Conservation (phyloP, 2,113 vertebrate genomes). For the Girardinichthys multiradiatus region DNA sequence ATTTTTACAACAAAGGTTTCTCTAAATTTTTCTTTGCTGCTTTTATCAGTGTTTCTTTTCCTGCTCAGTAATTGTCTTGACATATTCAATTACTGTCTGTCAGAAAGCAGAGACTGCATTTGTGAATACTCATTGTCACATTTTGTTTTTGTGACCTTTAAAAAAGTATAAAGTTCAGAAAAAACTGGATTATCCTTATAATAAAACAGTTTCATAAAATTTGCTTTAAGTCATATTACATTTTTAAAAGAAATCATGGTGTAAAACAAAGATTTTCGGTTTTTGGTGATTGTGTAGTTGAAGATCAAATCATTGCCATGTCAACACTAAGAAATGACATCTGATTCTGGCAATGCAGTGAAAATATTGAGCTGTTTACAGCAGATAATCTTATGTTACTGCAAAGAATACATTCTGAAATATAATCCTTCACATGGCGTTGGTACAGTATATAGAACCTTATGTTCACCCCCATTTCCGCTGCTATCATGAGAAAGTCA, state of each 20-base stretch:
- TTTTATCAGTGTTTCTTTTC: not conserved
- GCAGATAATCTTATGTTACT: slow-evolving; percentile 23
- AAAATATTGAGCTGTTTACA: slow-evolving; percentile 24
- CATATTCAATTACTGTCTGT: not conserved
- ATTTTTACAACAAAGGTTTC: not conserved
- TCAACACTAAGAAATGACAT: slow-evolving; percentile 14
- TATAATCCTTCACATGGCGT: slow-evolving; percentile 12
- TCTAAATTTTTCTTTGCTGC: not conserved
- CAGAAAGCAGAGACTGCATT: not conserved
- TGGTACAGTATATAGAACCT: not conserved
- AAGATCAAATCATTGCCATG: not conserved
- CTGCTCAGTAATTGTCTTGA: not conserved
- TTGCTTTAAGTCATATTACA: too few relatives aligned
- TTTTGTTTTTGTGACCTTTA: not conserved
- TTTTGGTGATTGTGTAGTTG: not conserved
- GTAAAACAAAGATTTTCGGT: not conserved
- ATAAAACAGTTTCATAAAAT: not conserved
- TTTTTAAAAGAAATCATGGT: too few relatives aligned
- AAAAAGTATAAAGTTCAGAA: not conserved
- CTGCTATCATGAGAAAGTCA: slow-evolving; percentile 33
- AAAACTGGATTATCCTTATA: not conserved
- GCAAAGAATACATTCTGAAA: slow-evolving; percentile 37
- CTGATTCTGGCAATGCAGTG: slow-evolving; percentile 24
- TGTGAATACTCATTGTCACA: not conserved
- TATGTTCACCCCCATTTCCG: slow-evolving; percentile 22